Evolutionary conservation across 2,888 invertebrate species (phyloP), one percentile per base, ranked within the genome.

Genomic region (Gryllus longicercus): DNA sequence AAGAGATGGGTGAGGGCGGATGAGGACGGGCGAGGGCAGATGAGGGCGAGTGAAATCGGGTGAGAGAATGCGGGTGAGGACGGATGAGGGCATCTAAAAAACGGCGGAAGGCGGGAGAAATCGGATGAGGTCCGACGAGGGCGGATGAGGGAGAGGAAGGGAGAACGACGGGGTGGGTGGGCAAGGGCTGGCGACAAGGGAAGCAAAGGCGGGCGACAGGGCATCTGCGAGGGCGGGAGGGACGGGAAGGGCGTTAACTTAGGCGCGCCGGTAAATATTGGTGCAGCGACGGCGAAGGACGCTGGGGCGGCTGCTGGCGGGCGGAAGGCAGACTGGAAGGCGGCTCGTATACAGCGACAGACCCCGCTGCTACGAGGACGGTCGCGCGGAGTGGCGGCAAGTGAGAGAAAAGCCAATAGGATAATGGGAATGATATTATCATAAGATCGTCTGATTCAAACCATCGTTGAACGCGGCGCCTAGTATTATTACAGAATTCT

Each of bases 191-290:
- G 3, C 63, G 0, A 8, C 38, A 38, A 38, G 38, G 38, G 38
- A 38, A 38, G 38, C 38, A 5, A n/a, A n/a, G 63, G 63, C 16
- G 14, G n/a, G n/a, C 16, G 63, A 14, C 14, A n/a, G 63, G n/a
- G 14, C 16, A 63, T 14, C 63, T 14, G n/a, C 14, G 63, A n/a
- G n/a, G 14, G n/a, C 16, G n/a, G n/a, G n/a, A 4, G 63, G 63
- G 63, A 14, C n/a, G 14, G 16, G 63, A 18, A 14, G 14, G n/a
- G 14, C 63, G 63, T 63, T 63, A 63, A 63, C 63, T 63, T 63
- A 63, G 63, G 63, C 63, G 63, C 63, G 63, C 63, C 38, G 38
- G 63, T n/a, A 63, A 63, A 63, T 63, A 63, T 63, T 63, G 63
- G 63, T 63, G n/a, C 63, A 63, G 63, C 63, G 63, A 63, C 16